Base-by-base conservation (phyloP, 1,140 invertebrate species). In the Pristionchus pacificus region DNA sequence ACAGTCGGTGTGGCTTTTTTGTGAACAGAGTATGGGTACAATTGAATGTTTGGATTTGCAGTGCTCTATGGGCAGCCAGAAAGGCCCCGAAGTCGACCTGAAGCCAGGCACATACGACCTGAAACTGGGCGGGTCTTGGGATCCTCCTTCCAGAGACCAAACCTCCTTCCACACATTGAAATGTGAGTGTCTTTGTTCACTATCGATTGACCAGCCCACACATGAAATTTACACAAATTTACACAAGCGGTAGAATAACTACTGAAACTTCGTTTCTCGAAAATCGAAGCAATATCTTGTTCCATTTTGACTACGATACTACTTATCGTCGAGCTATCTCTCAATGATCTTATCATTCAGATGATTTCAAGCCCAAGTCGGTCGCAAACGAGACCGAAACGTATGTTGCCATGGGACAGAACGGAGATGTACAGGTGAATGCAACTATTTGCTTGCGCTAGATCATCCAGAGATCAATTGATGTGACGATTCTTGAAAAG, bases 331-430 rank as follows among this genome's bases (percentile, higher is more conserved):
- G n/a, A n/a, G n/a, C n/a, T n/a, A n/a, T n/a, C n/a, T n/a, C n/a
- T n/a, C n/a, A n/a, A n/a, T n/a, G n/a, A n/a, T n/a, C n/a, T n/a
- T n/a, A 49, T 19, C 19, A 19, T 75, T 55, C 38, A 75, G 74
- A 75, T 57, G 74, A 75, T 57, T 75, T 75, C 71, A 75, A 75
- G 28, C 74, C 74, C 14, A 74, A 68, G 33, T 75, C 74, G 3
- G 55, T 66, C 19, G 57, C 74, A 0, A 70, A 59, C 57, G 69
- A 75, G 27, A 49, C 65, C 15, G 74, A 75, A 25, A 68, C 65
- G 25, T 75, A 58, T 63, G 69, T 75, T 24, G 70, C 64, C 0
- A 57, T 75, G 25, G 71, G 74, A 60, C 28, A 27, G 27, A 74
- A 76, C 30, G 61, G 55, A 24, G 74, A 75, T 63, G 71, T 74